These are phyloP conservation scores for Drosophila jambulina DNA, from an alignment of 1,140 invertebrate genomes.

Conservation along the genomic window DNA sequence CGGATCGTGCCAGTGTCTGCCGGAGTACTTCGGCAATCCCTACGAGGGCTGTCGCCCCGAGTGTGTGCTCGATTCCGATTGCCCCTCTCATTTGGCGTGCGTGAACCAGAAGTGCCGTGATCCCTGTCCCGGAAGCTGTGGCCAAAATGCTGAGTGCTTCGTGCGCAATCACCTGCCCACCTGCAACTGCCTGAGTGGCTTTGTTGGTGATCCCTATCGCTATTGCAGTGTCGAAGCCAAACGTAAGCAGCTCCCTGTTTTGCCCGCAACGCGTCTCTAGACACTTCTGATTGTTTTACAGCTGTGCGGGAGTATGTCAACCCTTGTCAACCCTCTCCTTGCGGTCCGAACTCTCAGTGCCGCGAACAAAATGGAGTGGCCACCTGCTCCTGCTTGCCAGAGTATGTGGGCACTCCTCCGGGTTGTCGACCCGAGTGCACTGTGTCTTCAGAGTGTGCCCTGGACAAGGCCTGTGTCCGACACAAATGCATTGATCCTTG, in stretches of 20 bases:
- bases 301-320: conserved; percentile 82
- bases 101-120: conserved; percentile 87
- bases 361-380: conserved; percentile 88
- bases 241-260: conserved; percentile 58
- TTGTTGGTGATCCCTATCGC: conserved; percentile 89
- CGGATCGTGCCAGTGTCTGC: conserved; percentile 86
- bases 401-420: conserved; percentile 91
- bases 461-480: conserved; percentile 89
- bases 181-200: conserved; percentile 89
- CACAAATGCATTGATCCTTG: conserved; percentile 91
- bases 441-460: conserved; percentile 88
- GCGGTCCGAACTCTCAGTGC: conserved; percentile 90
- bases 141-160: conserved; percentile 90
- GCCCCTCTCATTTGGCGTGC: conserved; percentile 86
- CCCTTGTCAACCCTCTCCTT: conserved; percentile 89
- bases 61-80: conserved; percentile 87
- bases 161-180: conserved; percentile 91
- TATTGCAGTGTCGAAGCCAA: conserved; percentile 85
- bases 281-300: conserved; percentile 33
- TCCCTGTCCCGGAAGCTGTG: conserved; percentile 87
- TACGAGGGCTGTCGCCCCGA: conserved; percentile 87
- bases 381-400: conserved; percentile 89
- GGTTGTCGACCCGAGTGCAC: conserved; percentile 90
- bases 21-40: conserved; percentile 87
- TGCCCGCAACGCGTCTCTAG: background rate